phyloP scores from a whole-genome alignment of 2,888 invertebrate species.

The Clivina fossor region DNA sequence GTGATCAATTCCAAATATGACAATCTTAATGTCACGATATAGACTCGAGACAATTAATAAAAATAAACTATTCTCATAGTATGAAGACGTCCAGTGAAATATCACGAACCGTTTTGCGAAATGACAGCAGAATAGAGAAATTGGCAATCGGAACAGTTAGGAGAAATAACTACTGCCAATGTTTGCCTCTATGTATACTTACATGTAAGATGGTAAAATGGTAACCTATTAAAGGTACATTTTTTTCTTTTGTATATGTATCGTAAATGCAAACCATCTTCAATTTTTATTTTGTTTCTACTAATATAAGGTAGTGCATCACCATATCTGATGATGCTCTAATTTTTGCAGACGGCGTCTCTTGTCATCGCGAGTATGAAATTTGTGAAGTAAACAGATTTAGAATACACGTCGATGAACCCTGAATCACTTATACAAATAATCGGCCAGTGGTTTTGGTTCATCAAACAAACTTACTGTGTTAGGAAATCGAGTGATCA shows the following conservation, averaged over 20 bases:
- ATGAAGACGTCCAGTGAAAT: conserved; percentile 1
- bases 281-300: no score
- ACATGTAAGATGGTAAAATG: not conserved
- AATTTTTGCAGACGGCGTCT: no score
- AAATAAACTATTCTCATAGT: conserved; percentile 19
- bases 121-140: conserved; percentile 18
- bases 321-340: no score
- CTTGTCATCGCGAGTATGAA: no score
- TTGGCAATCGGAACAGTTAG: conserved; percentile 6
- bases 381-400: no score
- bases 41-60: conserved; percentile 13
- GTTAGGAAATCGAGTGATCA: no score
- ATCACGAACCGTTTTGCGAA: conserved; percentile 14
- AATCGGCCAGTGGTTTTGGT: no score
- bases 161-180: conserved; percentile 1
- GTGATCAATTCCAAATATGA: not conserved
- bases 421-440: no score
- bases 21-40: conserved; percentile 8
- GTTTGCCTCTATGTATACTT: not conserved
- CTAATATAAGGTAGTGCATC: no score
- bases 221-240: conserved; percentile 2
- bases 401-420: no score
- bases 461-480: no score
- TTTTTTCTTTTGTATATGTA: not conserved
- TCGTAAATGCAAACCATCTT: not conserved